These are phyloP conservation scores for Ancistrus triradiatus DNA, from an alignment of 2,113 vertebrate species.

Conservation along the genomic window DNA sequence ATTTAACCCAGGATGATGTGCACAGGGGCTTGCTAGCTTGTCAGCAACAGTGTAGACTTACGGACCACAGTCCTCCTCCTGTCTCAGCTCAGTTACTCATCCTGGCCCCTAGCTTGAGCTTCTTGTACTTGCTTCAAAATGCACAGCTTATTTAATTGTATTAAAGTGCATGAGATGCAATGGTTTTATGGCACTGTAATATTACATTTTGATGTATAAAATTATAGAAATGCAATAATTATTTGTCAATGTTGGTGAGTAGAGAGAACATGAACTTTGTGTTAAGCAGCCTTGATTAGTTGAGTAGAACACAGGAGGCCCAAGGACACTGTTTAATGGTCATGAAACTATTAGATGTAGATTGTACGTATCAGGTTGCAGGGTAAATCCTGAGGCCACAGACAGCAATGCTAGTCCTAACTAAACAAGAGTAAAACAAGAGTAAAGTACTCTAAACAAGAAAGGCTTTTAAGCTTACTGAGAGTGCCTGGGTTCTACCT, in stretches of 20 bases:
- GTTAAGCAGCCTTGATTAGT: background rate
- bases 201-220: background rate
- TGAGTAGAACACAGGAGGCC: background rate
- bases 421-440: no score
- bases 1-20: slow-evolving; percentile 65
- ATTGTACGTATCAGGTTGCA: background rate
- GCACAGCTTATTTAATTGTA: background rate
- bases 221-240: background rate
- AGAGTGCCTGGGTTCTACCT: no score
- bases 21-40: slow-evolving; percentile 50
- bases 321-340: background rate
- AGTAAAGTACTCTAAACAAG: no score
- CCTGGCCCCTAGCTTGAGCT: slow-evolving; percentile 24
- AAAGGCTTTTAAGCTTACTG: no score
- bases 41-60: slow-evolving; percentile 75
- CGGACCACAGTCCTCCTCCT: slow-evolving; percentile 51
- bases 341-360: background rate
- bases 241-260: background rate
- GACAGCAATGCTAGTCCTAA: no score
- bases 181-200: background rate
- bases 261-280: background rate
- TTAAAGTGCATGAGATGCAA: no score
- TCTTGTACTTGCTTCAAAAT: slow-evolving; percentile 21
- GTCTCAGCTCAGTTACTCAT: slow-evolving; percentile 60
- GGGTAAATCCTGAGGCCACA: background rate